A percentile compares a stretch with the other conserved stretches of the same genome.
phyloP scores from a whole-genome alignment of 1,140 invertebrate species.

The Drosophila kohkoa region DNA sequence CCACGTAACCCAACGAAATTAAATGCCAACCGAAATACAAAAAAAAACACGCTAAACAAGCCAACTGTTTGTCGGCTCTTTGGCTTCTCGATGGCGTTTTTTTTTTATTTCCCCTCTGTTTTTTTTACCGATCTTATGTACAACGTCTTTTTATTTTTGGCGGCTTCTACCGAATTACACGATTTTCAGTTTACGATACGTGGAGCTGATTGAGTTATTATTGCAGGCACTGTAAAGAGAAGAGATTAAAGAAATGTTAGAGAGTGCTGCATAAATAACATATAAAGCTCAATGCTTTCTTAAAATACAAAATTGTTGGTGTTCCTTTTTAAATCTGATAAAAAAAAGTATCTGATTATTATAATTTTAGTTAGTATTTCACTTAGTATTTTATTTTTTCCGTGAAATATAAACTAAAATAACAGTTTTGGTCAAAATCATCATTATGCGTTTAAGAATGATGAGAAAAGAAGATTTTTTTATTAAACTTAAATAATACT shows the following conservation, averaged over 20 bases:
- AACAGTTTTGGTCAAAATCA: no score
- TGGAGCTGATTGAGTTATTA: constrained; percentile 39
- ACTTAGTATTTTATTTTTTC: no score
- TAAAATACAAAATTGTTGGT: neutral
- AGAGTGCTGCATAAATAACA: neutral
- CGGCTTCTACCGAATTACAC: constrained; percentile 60
- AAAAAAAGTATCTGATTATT: no score
- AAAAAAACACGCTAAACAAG: constrained; percentile 53
- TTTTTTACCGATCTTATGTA: constrained; percentile 19
- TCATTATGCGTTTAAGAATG: no score
- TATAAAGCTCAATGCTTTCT: neutral
- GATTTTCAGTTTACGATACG: constrained; percentile 24
- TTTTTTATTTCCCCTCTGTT: constrained; percentile 19
- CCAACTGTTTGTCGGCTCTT: constrained; percentile 59
- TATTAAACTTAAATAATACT: no score
- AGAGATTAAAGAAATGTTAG: constrained; percentile 2
- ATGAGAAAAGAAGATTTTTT: no score
- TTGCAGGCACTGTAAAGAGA: constrained; percentile 40
- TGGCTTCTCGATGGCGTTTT: constrained; percentile 23
- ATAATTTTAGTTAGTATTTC: no score
- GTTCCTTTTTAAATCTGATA: no score
- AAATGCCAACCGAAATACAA: constrained; percentile 50
- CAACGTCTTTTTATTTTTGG: constrained; percentile 51
- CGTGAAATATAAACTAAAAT: no score
- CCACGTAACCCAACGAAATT: constrained; percentile 73